These are phyloP conservation scores for Ovibos moschatus DNA, from an alignment of 2,113 vertebrate genomes.

Conservation along the genomic window DNA sequence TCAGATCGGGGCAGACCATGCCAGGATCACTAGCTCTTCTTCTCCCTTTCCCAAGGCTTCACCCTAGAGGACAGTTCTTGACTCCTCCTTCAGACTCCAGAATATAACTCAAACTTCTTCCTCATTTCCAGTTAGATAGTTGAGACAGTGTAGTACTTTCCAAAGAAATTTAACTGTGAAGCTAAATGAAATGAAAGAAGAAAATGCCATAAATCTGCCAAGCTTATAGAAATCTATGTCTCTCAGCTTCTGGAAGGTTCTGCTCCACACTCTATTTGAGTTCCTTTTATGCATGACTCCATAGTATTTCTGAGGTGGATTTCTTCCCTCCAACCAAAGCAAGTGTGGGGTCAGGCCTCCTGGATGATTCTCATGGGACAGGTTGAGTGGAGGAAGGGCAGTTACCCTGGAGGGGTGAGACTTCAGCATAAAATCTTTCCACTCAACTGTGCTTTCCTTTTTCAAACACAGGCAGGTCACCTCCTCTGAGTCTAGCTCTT, in stretches of 20 bases:
- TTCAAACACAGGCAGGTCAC: background rate
- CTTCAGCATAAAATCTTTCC: background rate
- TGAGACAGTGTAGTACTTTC: conserved; percentile 2
- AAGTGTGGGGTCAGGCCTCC: background rate
- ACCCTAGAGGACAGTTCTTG: too few species aligned
- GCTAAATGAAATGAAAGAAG: background rate
- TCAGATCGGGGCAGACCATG: background rate
- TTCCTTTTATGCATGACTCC: background rate
- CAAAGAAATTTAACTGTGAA: background rate
- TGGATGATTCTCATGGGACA: background rate
- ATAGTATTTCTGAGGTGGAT: background rate
- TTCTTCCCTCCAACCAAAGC: background rate
- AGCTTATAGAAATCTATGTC: background rate
- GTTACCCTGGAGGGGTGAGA: background rate
- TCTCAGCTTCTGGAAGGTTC: conserved; percentile 24
- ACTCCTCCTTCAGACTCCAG: background rate
- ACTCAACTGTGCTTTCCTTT: background rate
- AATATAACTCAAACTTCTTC: background rate
- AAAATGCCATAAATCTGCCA: background rate
- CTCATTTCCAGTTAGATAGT: background rate
- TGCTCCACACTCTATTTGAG: background rate
- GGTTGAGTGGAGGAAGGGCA: background rate
- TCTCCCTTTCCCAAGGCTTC: accelerated
- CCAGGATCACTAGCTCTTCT: too few species aligned
- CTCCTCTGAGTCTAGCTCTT: background rate